These are phyloP conservation scores for Chlamydotis undulata DNA, from an alignment of 2,113 vertebrate genomes.

Conservation along the genomic window DNA sequence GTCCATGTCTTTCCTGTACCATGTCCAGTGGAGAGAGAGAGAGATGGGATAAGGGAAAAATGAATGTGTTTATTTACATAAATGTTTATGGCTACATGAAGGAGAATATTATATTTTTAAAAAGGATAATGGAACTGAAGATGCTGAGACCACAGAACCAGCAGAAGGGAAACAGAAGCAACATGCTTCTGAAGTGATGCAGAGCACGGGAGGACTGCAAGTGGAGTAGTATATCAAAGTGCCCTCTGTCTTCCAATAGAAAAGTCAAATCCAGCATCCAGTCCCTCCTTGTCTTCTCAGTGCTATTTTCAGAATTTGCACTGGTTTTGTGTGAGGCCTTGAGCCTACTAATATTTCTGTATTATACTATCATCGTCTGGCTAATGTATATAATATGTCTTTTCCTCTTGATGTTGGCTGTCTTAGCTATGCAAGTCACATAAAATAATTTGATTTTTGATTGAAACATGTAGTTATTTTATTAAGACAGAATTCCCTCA, in stretches of 20 bases:
- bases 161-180: not conserved
- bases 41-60: not conserved
- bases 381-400: not conserved
- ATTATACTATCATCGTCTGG: not conserved
- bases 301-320: not conserved
- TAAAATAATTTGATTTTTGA: not conserved
- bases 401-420: not conserved
- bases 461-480: not conserved
- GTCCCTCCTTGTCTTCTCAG: not conserved
- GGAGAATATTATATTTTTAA: not conserved
- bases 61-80: not conserved
- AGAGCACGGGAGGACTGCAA: not conserved
- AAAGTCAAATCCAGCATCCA: not conserved
- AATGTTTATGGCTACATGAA: not conserved
- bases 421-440: not conserved
- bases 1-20: no score
- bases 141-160: not conserved
- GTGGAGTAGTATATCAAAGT: not conserved
- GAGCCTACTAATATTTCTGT: not conserved
- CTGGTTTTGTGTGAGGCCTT: not conserved
- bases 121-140: not conserved
- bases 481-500: not conserved
- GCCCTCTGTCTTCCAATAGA: not conserved
- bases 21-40: not conserved
- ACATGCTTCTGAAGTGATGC: not conserved